Evolutionary conservation across 2,888 invertebrate species (phyloP).

Genomic region (Agrochola litura): DNA sequence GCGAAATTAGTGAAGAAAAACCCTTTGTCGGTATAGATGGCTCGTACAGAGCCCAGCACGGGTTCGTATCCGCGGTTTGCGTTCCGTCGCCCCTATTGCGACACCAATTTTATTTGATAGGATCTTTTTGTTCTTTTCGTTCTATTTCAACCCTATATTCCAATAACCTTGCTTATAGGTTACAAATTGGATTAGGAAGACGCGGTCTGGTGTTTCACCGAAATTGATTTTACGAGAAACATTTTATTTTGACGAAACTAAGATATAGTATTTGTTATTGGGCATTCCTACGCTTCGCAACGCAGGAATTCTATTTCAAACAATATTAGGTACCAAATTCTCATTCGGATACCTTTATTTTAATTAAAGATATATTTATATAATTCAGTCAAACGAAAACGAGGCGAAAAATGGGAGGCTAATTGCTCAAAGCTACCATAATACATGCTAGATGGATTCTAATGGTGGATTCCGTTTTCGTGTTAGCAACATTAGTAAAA

Average conservation of each 20-base stretch:
- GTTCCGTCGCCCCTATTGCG: slow-evolving; percentile 70
- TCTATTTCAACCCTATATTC: slow-evolving; percentile 74
- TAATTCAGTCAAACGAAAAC: background rate
- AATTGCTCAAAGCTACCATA: background rate
- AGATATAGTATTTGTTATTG: slow-evolving; percentile 35
- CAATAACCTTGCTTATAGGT: slow-evolving; percentile 78
- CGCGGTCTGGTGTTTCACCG: slow-evolving; percentile 72
- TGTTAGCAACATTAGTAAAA: background rate
- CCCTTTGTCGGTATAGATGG: slow-evolving; percentile 39
- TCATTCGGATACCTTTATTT: background rate
- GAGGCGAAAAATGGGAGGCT: no score
- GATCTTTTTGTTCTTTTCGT: slow-evolving; percentile 74
- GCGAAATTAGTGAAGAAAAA: slow-evolving; percentile 50
- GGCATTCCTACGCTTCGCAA: background rate
- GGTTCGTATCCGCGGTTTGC: slow-evolving; percentile 61
- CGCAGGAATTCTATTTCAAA: background rate
- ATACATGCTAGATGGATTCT: background rate
- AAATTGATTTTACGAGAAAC: slow-evolving; percentile 75
- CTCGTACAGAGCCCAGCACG: slow-evolving; percentile 27
- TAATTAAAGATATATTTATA: background rate
- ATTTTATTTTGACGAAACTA: slow-evolving; percentile 61
- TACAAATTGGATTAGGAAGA: slow-evolving; percentile 81
- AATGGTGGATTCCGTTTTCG: background rate
- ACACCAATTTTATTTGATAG: slow-evolving; percentile 74
- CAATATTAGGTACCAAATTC: background rate